Conservation (phyloP, 1,140 invertebrate genomes). For the Drosophila bocqueti region DNA sequence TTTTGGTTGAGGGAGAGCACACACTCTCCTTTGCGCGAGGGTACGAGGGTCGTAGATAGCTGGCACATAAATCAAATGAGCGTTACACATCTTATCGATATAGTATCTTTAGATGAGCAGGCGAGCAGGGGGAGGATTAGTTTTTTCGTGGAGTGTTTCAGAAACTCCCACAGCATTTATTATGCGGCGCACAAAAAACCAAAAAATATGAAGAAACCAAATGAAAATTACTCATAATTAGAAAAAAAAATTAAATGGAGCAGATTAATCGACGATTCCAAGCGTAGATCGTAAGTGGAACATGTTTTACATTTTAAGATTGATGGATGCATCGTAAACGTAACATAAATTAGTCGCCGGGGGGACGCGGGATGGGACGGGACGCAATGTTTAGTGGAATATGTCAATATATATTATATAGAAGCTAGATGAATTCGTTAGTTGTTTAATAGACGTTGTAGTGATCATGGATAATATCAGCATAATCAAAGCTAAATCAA, state of each 20-base stretch:
- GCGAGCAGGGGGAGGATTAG: conserved; percentile 15
- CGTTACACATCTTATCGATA: not conserved
- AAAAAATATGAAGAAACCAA: conserved; percentile 15
- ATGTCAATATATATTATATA: conserved; percentile 70
- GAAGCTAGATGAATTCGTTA: conserved; percentile 75
- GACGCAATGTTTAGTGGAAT: conserved; percentile 53
- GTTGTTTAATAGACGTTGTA: conserved; percentile 79
- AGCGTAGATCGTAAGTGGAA: conserved; percentile 71
- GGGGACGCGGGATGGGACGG: conserved; percentile 16
- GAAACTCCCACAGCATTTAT: conserved; percentile 79
- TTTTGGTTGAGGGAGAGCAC: not conserved
- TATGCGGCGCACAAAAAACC: conserved; percentile 82
- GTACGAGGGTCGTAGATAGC: too few relatives aligned
- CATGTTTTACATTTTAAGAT: conserved; percentile 74
- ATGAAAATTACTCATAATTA: conserved; percentile 28
- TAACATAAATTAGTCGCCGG: conserved; percentile 53
- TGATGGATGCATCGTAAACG: conserved; percentile 64
- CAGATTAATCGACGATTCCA: conserved; percentile 35
- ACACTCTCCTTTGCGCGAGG: not conserved
- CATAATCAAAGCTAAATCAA: conserved; percentile 64
- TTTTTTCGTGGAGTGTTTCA: conserved; percentile 40
- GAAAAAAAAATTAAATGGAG: conserved; percentile 23
- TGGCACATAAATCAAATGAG: not conserved
- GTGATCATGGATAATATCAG: conserved; percentile 73
- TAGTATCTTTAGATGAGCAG: not conserved